Percentiles rank a stretch among this genome's conserved stretches.
These are phyloP conservation scores for Xiphias gladius DNA, from an alignment of 2,113 vertebrate genomes.

Conservation along the genomic window DNA sequence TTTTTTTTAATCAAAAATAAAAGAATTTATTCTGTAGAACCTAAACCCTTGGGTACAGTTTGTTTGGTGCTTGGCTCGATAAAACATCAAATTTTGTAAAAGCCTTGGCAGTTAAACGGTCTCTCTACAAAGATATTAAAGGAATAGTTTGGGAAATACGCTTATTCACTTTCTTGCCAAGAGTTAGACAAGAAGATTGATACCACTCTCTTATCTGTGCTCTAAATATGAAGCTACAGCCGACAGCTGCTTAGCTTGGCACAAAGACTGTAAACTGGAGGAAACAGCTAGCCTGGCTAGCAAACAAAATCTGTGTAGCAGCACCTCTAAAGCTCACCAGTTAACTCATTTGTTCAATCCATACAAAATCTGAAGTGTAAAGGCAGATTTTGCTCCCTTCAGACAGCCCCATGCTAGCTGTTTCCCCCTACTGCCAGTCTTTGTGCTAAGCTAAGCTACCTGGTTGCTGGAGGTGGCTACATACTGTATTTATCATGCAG, in stretches of 20 bases:
- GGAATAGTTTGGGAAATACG: not conserved
- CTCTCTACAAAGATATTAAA: not conserved
- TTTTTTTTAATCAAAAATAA: not conserved
- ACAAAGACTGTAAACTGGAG: not conserved
- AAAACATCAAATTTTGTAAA: not conserved
- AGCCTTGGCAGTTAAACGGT: not conserved
- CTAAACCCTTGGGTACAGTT: not conserved
- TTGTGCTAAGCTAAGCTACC: constrained; percentile 5
- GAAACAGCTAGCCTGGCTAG: not conserved
- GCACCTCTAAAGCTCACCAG: not conserved
- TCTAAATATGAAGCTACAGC: not conserved
- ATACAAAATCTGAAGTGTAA: not conserved
- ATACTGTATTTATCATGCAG: not conserved
- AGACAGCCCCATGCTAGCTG: not conserved
- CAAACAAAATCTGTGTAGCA: not conserved
- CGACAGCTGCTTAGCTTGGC: constrained; percentile 2
- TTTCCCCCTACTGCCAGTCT: not conserved
- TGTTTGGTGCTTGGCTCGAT: not conserved
- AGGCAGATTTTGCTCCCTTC: not conserved
- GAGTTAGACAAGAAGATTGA: not conserved
- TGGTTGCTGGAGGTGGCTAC: not conserved
- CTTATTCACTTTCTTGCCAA: not conserved
- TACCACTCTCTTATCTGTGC: not conserved
- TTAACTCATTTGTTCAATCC: not conserved
- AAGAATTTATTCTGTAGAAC: not conserved